phyloP scores from a whole-genome alignment of 2,113 vertebrate species.

The Oxyura jamaicensis region DNA sequence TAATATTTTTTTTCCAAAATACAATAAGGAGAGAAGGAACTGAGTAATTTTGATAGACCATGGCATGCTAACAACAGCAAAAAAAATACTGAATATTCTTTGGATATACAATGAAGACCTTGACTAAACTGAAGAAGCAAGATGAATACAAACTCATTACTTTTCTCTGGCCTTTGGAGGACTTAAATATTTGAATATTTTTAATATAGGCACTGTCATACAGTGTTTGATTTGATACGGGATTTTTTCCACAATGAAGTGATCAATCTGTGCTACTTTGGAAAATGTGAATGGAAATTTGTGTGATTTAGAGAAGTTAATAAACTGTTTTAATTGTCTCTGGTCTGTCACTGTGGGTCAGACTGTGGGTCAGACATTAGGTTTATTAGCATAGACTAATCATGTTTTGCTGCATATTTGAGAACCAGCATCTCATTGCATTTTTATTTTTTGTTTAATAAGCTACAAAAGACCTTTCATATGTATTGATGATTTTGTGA shows the following conservation, averaged over 20 bases:
- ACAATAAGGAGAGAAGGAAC: not conserved
- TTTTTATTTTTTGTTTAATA: conserved; percentile 8
- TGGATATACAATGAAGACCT: not conserved
- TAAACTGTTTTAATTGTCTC: conserved; percentile 32
- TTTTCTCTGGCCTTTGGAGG: conserved; percentile 16
- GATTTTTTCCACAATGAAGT: conserved; percentile 36
- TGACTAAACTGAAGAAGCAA: not conserved
- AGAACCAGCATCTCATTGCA: not conserved
- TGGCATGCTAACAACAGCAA: not conserved
- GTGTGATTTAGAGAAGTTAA: conserved; percentile 20
- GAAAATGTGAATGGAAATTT: conserved; percentile 5
- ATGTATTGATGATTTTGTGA: not conserved
- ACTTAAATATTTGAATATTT: not conserved
- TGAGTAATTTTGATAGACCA: not conserved
- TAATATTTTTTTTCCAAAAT: not conserved
- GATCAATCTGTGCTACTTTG: conserved; percentile 5
- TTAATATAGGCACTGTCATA: conserved; percentile 52
- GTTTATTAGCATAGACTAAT: conserved; percentile 20
- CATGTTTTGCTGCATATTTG: not conserved
- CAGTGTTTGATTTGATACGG: conserved; percentile 44
- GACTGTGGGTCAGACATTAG: not conserved
- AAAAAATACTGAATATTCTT: not conserved
- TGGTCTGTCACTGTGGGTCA: not conserved
- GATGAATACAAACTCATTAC: conserved; percentile 39
- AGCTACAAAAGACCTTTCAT: not conserved